Base-by-base conservation (phyloP, 2,888 invertebrate species). In the Idaea aversata region DNA sequence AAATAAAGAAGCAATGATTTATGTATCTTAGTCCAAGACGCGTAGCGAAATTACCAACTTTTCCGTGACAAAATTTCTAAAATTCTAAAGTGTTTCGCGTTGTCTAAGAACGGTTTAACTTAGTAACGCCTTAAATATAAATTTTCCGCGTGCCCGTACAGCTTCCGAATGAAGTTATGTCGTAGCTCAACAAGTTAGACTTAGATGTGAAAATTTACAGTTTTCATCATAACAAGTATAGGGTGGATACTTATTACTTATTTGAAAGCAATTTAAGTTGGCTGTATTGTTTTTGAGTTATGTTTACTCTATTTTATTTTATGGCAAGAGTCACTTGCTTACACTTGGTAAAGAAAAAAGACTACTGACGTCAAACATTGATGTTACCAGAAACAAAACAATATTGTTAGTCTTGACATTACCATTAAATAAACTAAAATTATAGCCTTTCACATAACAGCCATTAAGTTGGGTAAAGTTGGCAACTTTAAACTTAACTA, bases 111-210 rank as follows among this genome's bases (percentile, higher is more conserved):
- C 78, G 82, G 86, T 81, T 88, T 85, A 89, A 88, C 88, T 91
- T 89, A 83, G 86, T 81, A 85, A 82, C 81, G 85, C 84, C 87
- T 91, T 88, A 90, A 90, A 90, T 89, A 90, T 89, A 89, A 88
- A 91, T 90, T 90, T 90, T 80, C 72, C 82, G 88, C 90, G 84
- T 90, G 88, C 79, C 81, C 75, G 69, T 76, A 75, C 77, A 73
- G 68, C 75, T 78, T 81, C 75, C 80, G 86, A 89, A 87, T 87
- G 84, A 83, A 88, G 87, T 89, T 88, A 88, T 81, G 82, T 78
- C 80, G 84, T 81, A 82, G 83, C 84, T 88, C 88, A 87, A 90
- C 87, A 88, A 90, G 90, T 88, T 88, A 84, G 76, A 78, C 78
- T 75, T 77, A 71, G 75, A 76, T 68, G 72, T 72, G 25, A 77